Conservation (phyloP, 2,797 vertebrate species). For the Gouania willdenowi region DNA sequence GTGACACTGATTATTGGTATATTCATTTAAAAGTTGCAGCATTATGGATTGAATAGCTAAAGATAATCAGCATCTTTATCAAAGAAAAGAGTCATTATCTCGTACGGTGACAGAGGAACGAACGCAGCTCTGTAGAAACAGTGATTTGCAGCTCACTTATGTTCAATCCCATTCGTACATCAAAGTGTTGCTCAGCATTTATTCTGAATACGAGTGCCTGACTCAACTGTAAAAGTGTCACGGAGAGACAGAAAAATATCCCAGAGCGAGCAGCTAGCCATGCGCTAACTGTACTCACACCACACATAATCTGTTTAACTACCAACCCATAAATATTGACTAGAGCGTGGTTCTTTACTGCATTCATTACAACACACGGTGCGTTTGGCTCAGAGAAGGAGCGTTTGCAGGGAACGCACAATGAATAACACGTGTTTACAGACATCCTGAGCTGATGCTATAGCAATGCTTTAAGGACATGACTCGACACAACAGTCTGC, state of each 20-base stretch:
- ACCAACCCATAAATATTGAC: conserved; percentile 43
- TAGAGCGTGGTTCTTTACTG: conserved; percentile 13
- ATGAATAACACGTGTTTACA: neutral
- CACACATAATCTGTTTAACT: conserved; percentile 8
- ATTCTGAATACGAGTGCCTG: neutral
- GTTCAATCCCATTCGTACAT: neutral
- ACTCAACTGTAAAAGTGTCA: conserved; percentile 1
- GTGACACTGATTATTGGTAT: too few species aligned
- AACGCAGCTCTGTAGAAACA: too few species aligned
- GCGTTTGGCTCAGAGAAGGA: conserved; percentile 18
- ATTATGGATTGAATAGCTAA: too few species aligned
- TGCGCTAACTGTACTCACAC: neutral
- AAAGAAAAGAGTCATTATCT: too few species aligned
- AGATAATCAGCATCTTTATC: too few species aligned
- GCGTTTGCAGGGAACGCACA: neutral
- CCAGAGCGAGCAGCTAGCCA: neutral
- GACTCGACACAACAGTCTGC: too few species aligned
- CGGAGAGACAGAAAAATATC: neutral
- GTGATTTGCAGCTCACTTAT: too few species aligned
- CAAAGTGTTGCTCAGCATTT: neutral
- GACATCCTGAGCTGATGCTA: conserved; percentile 3
- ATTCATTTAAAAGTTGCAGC: too few species aligned
- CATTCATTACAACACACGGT: conserved; percentile 39
- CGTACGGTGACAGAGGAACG: too few species aligned
- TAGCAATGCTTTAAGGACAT: neutral